These are phyloP conservation scores for Sesia apiformis DNA, from an alignment of 2,888 invertebrate genomes.

Conservation along the genomic window DNA sequence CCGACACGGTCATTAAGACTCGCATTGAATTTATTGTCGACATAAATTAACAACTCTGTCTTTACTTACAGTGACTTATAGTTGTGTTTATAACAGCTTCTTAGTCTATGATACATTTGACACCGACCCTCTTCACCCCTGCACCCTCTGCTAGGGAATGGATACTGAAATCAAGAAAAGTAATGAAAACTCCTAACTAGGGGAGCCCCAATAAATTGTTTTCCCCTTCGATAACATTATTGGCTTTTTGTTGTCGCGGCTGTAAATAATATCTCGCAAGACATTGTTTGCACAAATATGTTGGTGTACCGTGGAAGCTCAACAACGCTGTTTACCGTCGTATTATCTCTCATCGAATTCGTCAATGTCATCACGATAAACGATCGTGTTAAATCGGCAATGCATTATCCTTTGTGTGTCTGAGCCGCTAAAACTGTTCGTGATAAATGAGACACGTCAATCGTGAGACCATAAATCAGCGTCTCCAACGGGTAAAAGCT, in stretches of 20 bases:
- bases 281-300: constrained; percentile 9
- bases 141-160: constrained; percentile 13
- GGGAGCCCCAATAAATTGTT: constrained; percentile 23
- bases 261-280: constrained; percentile 1
- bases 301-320: constrained; percentile 1
- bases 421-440: constrained; percentile 44
- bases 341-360: constrained; percentile 35
- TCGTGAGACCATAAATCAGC: constrained; percentile 48
- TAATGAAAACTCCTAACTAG: constrained; percentile 23
- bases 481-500: constrained; percentile 26
- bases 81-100: constrained; percentile 19
- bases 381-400: constrained; percentile 38
- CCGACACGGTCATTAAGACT: constrained; percentile 26
- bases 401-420: constrained; percentile 46
- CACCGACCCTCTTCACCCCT: too few species aligned
- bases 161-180: constrained; percentile 8
- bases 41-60: constrained; percentile 27
- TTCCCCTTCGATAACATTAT: constrained; percentile 19
- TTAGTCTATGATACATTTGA: constrained; percentile 13
- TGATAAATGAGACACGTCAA: constrained; percentile 56
- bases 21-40: constrained; percentile 23
- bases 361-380: constrained; percentile 48
- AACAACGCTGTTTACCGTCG: constrained; percentile 5
- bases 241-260: constrained; percentile 7
- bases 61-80: constrained; percentile 2